Percentiles rank a stretch among this genome's conserved stretches.
phyloP scores from a whole-genome alignment of 2,888 invertebrate species.

The Cetonia aurata region DNA sequence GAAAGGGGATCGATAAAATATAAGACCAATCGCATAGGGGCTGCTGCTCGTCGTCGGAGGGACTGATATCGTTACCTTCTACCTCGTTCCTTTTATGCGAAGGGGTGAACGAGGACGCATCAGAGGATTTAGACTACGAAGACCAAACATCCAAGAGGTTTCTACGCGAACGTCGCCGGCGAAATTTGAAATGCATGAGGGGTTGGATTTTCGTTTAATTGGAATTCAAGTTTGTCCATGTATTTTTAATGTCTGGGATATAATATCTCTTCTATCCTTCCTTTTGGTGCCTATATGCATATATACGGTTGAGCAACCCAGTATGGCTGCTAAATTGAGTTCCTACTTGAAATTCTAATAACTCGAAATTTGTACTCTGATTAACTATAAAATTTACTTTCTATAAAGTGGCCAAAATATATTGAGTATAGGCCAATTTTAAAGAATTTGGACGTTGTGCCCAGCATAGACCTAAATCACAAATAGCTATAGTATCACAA shows the following conservation, averaged over 20 bases:
- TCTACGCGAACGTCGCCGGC: background rate
- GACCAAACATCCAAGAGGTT: constrained; percentile 2
- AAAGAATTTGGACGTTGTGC: too few relatives aligned
- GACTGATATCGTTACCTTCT: constrained; percentile 3
- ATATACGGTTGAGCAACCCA: too few relatives aligned
- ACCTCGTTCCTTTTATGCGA: background rate
- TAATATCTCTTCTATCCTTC: too few relatives aligned
- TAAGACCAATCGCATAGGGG: constrained; percentile 51
- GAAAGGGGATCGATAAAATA: constrained; percentile 47
- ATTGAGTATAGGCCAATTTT: too few relatives aligned
- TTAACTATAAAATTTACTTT: too few relatives aligned
- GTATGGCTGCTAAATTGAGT: too few relatives aligned
- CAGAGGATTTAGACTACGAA: constrained; percentile 4
- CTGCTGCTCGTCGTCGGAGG: constrained; percentile 43
- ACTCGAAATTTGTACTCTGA: too few relatives aligned
- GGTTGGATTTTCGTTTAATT: constrained; percentile 13
- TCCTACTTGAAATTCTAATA: too few relatives aligned
- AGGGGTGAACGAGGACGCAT: constrained; percentile 4
- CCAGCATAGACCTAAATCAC: too few relatives aligned
- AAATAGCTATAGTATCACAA: too few relatives aligned
- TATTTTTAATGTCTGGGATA: background rate
- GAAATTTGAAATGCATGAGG: background rate
- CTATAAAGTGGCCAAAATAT: too few relatives aligned
- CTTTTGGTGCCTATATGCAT: too few relatives aligned
- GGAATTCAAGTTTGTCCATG: constrained; percentile 1